phyloP scores from a whole-genome alignment of 2,113 vertebrate species.

The Urocolius indicus region DNA sequence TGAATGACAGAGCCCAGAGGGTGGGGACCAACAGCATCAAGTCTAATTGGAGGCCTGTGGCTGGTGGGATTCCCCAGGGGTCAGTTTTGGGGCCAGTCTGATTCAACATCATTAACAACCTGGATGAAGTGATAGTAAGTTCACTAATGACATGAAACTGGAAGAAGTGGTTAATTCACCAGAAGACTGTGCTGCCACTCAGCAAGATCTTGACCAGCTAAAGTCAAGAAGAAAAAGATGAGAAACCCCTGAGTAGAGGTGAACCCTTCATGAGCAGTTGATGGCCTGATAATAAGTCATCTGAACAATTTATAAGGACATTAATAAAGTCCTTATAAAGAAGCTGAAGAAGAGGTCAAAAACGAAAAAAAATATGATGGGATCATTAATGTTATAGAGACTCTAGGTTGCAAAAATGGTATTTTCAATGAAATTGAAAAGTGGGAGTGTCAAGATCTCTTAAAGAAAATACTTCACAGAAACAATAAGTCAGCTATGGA shows the following conservation, averaged over 20 bases:
- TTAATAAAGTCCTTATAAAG: background rate
- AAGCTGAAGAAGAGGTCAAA: background rate
- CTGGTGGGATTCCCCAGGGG: too few species aligned
- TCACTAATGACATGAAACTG: too few species aligned
- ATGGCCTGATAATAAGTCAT: background rate
- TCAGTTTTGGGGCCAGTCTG: too few species aligned
- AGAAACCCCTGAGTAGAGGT: background rate
- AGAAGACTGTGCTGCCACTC: too few species aligned
- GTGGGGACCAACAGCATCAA: too few species aligned
- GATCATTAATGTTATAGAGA: background rate
- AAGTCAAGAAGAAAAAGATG: background rate
- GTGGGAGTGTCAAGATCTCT: background rate
- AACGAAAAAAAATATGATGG: background rate
- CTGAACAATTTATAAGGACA: background rate
- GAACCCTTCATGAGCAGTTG: background rate
- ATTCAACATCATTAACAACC: too few species aligned
- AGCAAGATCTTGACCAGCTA: too few species aligned
- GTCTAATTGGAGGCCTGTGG: too few species aligned
- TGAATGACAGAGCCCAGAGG: too few species aligned
- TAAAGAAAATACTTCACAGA: background rate
- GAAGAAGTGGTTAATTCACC: too few species aligned
- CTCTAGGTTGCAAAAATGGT: background rate
- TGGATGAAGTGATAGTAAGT: too few species aligned
- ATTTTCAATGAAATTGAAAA: background rate
- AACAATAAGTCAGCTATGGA: background rate